These are phyloP conservation scores for Malthinus seriepunctatus DNA, from an alignment of 2,888 invertebrate species.

Conservation along the genomic window DNA sequence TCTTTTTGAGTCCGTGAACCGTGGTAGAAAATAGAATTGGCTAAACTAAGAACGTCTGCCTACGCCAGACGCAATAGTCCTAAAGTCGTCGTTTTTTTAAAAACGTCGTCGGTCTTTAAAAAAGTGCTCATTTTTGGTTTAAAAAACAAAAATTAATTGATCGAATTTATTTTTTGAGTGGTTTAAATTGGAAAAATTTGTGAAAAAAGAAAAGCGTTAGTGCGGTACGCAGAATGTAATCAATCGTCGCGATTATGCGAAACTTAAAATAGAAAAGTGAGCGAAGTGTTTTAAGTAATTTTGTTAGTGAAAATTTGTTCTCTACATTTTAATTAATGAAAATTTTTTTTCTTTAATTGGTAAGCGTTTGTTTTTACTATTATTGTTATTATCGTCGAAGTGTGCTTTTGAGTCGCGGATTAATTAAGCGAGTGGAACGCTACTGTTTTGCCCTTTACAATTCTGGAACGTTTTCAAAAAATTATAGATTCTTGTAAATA, in stretches of 20 bases:
- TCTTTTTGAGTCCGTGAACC: constrained; percentile 28
- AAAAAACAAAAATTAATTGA: no score
- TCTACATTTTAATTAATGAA: constrained; percentile 17
- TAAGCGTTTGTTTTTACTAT: constrained; percentile 20
- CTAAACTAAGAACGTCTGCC: constrained; percentile 30
- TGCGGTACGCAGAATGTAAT: neutral
- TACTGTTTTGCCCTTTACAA: no score
- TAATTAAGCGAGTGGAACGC: no score
- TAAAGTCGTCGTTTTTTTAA: constrained; percentile 26
- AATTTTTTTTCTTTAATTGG: constrained; percentile 18
- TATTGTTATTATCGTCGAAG: constrained; percentile 8
- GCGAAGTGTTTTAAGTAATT: constrained; percentile 13
- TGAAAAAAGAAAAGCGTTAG: neutral
- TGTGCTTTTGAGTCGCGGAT: no score
- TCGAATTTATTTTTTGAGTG: neutral
- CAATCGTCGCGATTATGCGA: constrained; percentile 11
- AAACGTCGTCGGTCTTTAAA: constrained; percentile 8
- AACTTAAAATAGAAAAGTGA: constrained; percentile 26
- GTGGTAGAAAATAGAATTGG: constrained; percentile 32
- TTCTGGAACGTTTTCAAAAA: no score
- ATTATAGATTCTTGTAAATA: no score
- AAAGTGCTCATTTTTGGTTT: neutral
- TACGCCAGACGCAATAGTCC: constrained; percentile 30
- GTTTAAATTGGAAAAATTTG: neutral
- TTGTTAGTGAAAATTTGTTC: constrained; percentile 10